Evolutionary conservation across 1,140 invertebrate genomes (phyloP).

Genomic region (Holotrichia oblita): DNA sequence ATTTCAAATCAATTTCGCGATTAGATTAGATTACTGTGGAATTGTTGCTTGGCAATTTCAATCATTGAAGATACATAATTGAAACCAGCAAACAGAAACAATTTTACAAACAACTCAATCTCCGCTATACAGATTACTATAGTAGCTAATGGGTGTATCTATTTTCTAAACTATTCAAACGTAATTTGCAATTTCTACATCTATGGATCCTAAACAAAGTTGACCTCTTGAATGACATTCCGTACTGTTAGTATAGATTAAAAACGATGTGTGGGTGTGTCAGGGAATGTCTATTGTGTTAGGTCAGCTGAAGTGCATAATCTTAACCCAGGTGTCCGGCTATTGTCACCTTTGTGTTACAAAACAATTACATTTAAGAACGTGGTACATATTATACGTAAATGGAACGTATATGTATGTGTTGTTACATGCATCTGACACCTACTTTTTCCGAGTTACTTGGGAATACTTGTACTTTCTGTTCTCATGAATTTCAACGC

Average conservation of each 20-base stretch:
- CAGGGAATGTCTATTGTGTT: conserved; percentile 43
- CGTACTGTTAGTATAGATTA: conserved; percentile 12
- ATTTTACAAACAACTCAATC: too few species aligned
- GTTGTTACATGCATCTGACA: not conserved
- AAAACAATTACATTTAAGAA: conserved; percentile 35
- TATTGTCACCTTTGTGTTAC: conserved; percentile 42
- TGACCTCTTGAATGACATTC: conserved; percentile 32
- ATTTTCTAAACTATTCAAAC: too few species aligned
- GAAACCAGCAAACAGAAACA: too few species aligned
- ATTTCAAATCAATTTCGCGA: too few species aligned
- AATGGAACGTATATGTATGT: not conserved
- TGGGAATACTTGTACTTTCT: conserved; percentile 13
- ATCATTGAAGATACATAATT: too few species aligned
- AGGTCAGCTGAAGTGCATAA: conserved; percentile 43
- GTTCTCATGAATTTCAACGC: conserved; percentile 10
- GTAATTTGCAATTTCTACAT: not conserved
- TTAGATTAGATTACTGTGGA: too few species aligned
- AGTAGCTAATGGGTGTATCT: too few species aligned
- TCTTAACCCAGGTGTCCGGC: conserved; percentile 45
- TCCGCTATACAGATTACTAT: too few species aligned
- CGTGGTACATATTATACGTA: not conserved
- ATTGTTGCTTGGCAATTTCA: too few species aligned
- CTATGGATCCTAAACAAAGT: not conserved
- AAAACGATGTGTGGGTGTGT: conserved; percentile 21
- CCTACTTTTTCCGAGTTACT: not conserved